Evolutionary conservation across 2,888 invertebrate species (phyloP).

Genomic region (Hypolimnas misippus): DNA sequence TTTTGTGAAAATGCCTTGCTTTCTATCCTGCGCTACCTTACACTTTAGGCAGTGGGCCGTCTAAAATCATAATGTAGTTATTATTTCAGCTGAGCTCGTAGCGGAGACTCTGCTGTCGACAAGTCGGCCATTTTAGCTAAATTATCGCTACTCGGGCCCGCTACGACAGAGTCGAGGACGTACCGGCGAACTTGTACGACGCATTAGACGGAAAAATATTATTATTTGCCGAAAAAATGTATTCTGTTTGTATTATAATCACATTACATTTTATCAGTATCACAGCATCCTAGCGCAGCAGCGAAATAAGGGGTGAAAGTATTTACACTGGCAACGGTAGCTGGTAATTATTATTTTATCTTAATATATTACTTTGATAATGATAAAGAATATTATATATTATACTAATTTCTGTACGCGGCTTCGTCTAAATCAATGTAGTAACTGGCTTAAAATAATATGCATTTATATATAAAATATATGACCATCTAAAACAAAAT

Average conservation of each 20-base stretch:
- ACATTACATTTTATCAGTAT: neutral
- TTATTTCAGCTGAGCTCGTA: constrained; percentile 72
- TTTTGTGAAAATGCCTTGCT: constrained; percentile 29
- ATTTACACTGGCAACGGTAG: no score
- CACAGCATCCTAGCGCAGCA: no score
- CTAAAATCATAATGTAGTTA: constrained; percentile 80
- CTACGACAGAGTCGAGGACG: constrained; percentile 70
- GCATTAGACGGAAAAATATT: constrained; percentile 57
- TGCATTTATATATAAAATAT: no score
- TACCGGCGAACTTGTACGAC: constrained; percentile 65
- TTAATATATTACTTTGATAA: no score
- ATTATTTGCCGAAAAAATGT: constrained; percentile 54
- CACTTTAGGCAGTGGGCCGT: constrained; percentile 71
- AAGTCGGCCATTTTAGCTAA: constrained; percentile 77
- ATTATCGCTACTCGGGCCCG: constrained; percentile 78
- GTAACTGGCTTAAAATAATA: no score
- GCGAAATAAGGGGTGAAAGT: no score
- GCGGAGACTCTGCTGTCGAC: constrained; percentile 75
- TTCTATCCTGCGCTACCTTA: constrained; percentile 68
- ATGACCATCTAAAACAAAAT: no score
- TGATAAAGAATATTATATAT: no score
- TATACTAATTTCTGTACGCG: no score
- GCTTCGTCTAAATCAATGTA: no score
- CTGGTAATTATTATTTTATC: no score
- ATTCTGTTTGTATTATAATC: neutral